Evolutionary conservation across 2,888 invertebrate species (phyloP), one percentile per base, ranked within the genome.

Genomic region (Metopia argyrocephala): DNA sequence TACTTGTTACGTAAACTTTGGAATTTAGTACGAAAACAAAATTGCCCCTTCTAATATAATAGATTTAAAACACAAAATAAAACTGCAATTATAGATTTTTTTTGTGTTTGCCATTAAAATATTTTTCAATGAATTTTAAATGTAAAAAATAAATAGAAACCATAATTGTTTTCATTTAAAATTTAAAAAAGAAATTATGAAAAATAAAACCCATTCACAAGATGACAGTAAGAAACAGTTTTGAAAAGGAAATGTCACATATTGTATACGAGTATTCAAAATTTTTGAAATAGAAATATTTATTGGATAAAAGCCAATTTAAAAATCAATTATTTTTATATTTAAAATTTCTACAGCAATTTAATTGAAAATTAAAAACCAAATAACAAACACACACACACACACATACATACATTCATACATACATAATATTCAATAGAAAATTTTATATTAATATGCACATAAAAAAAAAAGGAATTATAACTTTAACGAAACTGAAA

Each of bases 201-300:
- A 59, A 27, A 59, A 28, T 18, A n/a, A 48, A 18, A 48, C 20
- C n/a, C 48, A 5, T 48, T 48, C 6, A 48, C 15, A 48, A n/a
- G 48, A 5, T 54, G 54, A 31, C 62, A 69, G 31, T 15, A 52
- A 59, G 28, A 45, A 65, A 78, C 61, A 62, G 52, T 59, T 75
- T 75, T 65, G 70, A 70, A 75, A 79, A 56, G 75, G 45, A 79
- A 75, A 75, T 74, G 73, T 45, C 66, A 57, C 20, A 70, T 15
- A 48, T 48, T 59, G 31, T 27, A 4, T 54, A 66, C 38, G 3
- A 6, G 45, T 38, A 48, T 28, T 56, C 59, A 5, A 52, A 59
- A 65, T 18, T 45, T 4, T 20, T 28, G 3, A 15, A 57, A n/a
- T n/a, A n/a, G 12, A 23, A 12, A 59, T 20, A 56, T 57, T 52